Conservation (phyloP, 2,888 invertebrate species). For the Crossocerus cetratus region DNA sequence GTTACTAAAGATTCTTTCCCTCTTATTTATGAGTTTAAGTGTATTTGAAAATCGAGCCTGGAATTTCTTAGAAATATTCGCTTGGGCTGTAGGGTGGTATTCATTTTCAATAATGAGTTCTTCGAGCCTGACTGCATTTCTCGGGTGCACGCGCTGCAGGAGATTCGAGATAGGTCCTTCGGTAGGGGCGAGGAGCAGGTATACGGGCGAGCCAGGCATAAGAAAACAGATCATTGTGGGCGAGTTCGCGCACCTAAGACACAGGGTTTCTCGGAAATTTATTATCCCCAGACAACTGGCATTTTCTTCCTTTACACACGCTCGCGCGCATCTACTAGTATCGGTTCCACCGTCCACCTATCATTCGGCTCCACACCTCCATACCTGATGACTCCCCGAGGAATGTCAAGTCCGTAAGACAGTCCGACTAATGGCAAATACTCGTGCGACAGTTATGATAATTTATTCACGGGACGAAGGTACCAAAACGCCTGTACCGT, state of each 20-base stretch:
- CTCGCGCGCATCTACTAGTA: neutral
- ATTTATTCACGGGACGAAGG: constrained; percentile 67
- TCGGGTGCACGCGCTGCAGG: no score
- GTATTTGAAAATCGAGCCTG: no score
- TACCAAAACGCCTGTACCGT: constrained; percentile 70
- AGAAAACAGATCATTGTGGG: constrained; percentile 15
- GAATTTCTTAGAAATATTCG: no score
- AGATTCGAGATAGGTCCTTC: neutral
- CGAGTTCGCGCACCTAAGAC: constrained; percentile 14
- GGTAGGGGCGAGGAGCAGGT: neutral
- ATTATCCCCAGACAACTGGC: constrained; percentile 48
- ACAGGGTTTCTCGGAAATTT: constrained; percentile 40
- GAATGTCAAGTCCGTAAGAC: constrained; percentile 26
- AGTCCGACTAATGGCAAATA: no score
- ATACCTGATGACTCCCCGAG: neutral
- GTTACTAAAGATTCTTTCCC: no score
- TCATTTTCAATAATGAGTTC: no score
- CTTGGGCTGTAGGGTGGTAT: no score
- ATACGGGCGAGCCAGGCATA: constrained; percentile 1
- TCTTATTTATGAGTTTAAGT: no score
- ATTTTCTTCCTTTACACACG: constrained; percentile 24
- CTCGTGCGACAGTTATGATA: constrained; percentile 58
- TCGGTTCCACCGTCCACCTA: no score
- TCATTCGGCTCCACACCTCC: no score
- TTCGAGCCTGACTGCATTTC: no score